These are phyloP conservation scores for Orchesella flavescens DNA, from an alignment of 2,888 invertebrate species.

Conservation along the genomic window DNA sequence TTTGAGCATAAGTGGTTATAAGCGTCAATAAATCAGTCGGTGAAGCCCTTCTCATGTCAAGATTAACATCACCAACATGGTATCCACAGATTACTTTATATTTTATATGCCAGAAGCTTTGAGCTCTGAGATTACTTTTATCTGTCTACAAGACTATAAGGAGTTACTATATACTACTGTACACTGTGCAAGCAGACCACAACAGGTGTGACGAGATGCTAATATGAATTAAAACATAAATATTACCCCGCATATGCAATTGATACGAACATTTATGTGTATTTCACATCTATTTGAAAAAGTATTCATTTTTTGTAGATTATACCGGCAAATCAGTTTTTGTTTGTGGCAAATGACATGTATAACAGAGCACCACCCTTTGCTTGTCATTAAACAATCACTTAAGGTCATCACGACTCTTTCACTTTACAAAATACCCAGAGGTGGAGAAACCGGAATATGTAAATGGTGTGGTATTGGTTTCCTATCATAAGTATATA, in stretches of 20 bases:
- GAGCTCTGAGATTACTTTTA: conserved; percentile 15
- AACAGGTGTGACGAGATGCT: conserved; percentile 41
- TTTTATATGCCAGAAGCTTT: conserved; percentile 35
- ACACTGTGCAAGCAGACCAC: neutral
- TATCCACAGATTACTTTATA: conserved; percentile 28
- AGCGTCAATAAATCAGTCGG: conserved; percentile 53
- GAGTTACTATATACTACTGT: neutral
- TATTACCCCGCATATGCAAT: conserved; percentile 33
- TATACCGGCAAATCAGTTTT: neutral
- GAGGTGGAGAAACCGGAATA: conserved; percentile 57
- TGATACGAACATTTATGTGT: conserved; percentile 39
- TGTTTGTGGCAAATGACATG: conserved; percentile 36
- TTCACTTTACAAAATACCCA: conserved; percentile 36
- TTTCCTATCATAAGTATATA: no score
- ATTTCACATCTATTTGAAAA: conserved; percentile 27
- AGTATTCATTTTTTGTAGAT: conserved; percentile 18
- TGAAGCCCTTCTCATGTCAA: conserved; percentile 54
- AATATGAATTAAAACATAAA: conserved; percentile 44
- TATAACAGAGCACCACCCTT: conserved; percentile 48
- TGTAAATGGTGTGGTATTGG: neutral
- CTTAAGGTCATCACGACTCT: conserved; percentile 55
- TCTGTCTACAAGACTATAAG: neutral
- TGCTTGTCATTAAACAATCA: conserved; percentile 53
- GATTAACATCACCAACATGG: conserved; percentile 38
- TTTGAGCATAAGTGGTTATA: conserved; percentile 4